Percentiles rank a stretch among this genome's conserved stretches.
Evolutionary conservation across 2,113 vertebrate genomes (phyloP).

Genomic region (Xiphophorus couchianus): DNA sequence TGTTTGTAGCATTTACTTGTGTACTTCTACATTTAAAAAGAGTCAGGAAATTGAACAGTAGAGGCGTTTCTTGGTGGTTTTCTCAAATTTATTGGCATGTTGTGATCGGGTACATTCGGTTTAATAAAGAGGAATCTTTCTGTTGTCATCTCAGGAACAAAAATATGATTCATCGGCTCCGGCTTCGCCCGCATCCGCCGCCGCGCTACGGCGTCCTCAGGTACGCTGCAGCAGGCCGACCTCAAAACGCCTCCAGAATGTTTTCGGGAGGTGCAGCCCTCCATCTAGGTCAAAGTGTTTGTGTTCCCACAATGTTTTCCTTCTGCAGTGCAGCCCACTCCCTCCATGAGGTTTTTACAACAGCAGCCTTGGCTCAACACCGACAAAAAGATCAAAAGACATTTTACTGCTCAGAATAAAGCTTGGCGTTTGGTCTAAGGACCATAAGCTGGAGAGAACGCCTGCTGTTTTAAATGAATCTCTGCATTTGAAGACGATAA

Average conservation of each 20-base stretch:
- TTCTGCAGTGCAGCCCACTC: slow-evolving; percentile 50
- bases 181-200: no score
- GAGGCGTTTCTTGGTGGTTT: not conserved
- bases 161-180: not conserved
- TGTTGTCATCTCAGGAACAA: not conserved
- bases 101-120: not conserved
- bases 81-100: not conserved
- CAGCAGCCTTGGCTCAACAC: slow-evolving; percentile 38
- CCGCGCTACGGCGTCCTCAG: not conserved
- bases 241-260: slow-evolving; percentile 13
- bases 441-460: not conserved
- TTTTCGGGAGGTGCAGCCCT: slow-evolving; percentile 18
- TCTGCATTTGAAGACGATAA: not conserved
- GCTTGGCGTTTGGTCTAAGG: not conserved
- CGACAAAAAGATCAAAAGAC: slow-evolving; percentile 43
- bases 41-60: not conserved
- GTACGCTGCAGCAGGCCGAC: not conserved
- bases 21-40: no score
- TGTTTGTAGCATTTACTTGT: not conserved
- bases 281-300: slow-evolving; percentile 38
- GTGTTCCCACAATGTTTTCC: slow-evolving; percentile 38
- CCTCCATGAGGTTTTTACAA: slow-evolving; percentile 44
- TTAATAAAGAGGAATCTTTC: not conserved
- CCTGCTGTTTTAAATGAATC: not conserved
- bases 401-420: slow-evolving; percentile 1